Evolutionary conservation across 1,140 invertebrate genomes (phyloP), one percentile per base, ranked within the genome.

Genomic region (Solenopsis invicta): DNA sequence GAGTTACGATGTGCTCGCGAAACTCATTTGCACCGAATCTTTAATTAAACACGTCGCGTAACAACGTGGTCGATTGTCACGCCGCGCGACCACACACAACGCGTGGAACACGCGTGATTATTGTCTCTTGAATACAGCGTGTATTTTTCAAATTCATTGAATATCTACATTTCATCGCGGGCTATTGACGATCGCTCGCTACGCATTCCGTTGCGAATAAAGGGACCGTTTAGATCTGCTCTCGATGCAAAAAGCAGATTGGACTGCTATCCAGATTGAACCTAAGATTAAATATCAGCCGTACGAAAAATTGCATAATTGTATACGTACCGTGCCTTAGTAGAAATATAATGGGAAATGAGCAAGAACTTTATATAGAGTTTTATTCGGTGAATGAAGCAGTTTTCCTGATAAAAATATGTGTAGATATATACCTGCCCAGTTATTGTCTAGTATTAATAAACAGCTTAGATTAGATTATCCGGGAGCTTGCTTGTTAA

Each of bases 11-110:
- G 85, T 72, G 67, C 80, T 80, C 76, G 90, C 34, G 74, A 92
- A 93, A 90, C 90, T 92, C 89, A 88, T 93, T 92, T 88, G 37
- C 86, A 86, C 66, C 89, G 89, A 88, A 71, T 93, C 89, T 90
- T 87, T 90, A 92, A 93, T 92, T 91, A 92, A 91, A 90, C 87
- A 80, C 81, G 50, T 88, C 66, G 37, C 77, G 34, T 52, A 82
- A 84, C 85, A 87, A 67, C 52, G 56, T 45, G 56, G 66, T 34
- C 85, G 59, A 90, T 90, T 87, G 84, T 84, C 56, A 52, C 24
- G 56, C 64, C 29, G 34, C 69, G 34, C 72, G 54, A 34, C 24
- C 54, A 4, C 41, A 48, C 24, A 34, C 29, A 5, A n/a, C 41
- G n/a, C 29, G 18, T 21, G 24, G 18, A 56, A 54, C 52, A 62